Evolutionary conservation across 2,113 vertebrate genomes (phyloP).

Genomic region (Oncorhynchus gorbuscha): DNA sequence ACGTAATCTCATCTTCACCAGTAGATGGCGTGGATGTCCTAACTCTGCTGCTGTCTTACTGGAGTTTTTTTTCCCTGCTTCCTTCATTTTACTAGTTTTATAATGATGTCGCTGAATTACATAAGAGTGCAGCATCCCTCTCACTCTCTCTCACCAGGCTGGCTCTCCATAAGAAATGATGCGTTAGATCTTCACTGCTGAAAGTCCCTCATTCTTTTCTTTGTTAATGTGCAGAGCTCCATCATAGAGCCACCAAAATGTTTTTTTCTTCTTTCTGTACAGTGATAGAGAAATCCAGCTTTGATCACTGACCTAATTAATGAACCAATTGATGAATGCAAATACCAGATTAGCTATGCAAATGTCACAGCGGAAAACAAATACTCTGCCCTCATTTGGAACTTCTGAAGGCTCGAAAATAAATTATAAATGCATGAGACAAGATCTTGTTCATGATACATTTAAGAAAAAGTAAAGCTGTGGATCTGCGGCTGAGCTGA

Average conservation of each 20-base stretch:
- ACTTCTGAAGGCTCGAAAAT: conserved; percentile 51
- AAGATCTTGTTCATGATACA: conserved; percentile 52
- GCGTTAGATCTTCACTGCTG: conserved; percentile 63
- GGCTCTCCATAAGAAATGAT: conserved; percentile 66
- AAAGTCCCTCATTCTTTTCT: conserved; percentile 53
- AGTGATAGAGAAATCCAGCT: conserved; percentile 58
- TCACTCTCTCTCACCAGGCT: conserved; percentile 60
- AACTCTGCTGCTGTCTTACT: conserved; percentile 36
- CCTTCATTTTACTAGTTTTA: conserved; percentile 56
- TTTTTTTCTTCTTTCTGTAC: conserved; percentile 27
- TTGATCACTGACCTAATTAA: conserved; percentile 79
- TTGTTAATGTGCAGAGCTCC: conserved; percentile 46
- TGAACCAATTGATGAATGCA: conserved; percentile 73
- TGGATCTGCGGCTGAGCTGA: conserved; percentile 20
- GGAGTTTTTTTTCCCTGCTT: conserved; percentile 18
- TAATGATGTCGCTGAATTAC: conserved; percentile 74
- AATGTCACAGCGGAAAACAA: conserved; percentile 51
- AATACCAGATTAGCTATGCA: conserved; percentile 74
- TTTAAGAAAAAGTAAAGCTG: conserved; percentile 43
- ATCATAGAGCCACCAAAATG: conserved; percentile 46
- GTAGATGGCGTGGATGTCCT: conserved; percentile 74
- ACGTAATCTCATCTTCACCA: conserved; percentile 56
- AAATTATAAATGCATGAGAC: conserved; percentile 63
- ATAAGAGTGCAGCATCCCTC: conserved; percentile 69
- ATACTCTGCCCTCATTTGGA: conserved; percentile 59